Base-by-base conservation (phyloP, 1,140 invertebrate species). In the Polypedilum pembai region DNA sequence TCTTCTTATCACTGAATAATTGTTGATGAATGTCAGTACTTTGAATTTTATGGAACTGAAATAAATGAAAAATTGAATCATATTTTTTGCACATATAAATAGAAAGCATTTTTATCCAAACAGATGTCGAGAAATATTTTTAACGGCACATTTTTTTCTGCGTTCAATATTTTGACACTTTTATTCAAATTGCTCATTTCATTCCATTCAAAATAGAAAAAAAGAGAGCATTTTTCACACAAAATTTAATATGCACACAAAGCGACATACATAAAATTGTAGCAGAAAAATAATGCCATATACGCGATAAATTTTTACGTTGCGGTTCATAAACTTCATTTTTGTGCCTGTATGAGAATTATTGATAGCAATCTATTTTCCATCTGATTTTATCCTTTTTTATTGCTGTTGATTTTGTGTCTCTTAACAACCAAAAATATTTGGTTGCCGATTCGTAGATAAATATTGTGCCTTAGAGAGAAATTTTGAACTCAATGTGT, bases 111-210 rank as follows among this genome's bases (percentile, higher is more conserved):
- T 15, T 56, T 15, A 56, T 56, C 3, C 12, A 56, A 10, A 56
- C 45, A 56, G 45, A 56, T 56, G 45, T 12, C 45, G n/a, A 56
- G 12, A 56, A 56, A 56, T 56, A 56, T 56, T 56, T 56, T 56
- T 56, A 56, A 56, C 45, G 45, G n/a, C 45, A 33, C 24, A 33
- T 33, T 15, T 56, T 15, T 56, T 56, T 56, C 10, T 56, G 45
- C 3, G 45, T 56, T 56, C n/a, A 33, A n/a, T 56, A 56, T 56
- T 56, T 56, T 56, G 45, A 56, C 45, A 56, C 45, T n/a, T 56
- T n/a, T 56, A n/a, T 45, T 56, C 4, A 56, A 12, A 56, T 56
- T 56, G n/a, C 15, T 12, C 4, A 56, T n/a, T 15, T 56, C 15
- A 56, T 56, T 1, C 12, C n/a, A 56, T 56, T 56, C 45, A 56